phyloP scores from a whole-genome alignment of 2,113 vertebrate species.

The Bagarius yarrelli region DNA sequence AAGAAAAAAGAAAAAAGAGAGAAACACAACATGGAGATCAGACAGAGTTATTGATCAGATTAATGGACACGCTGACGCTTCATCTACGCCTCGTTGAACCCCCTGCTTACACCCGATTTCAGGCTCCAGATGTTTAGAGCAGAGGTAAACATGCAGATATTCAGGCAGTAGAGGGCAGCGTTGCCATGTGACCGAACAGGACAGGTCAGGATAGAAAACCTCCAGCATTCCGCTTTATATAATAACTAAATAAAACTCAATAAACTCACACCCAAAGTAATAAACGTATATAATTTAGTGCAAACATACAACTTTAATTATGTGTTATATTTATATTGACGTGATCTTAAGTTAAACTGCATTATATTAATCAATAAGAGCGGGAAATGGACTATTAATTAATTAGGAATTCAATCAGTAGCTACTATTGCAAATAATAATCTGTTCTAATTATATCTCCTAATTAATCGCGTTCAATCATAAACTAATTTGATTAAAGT shows the following conservation, averaged over 20 bases:
- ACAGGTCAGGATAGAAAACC: not conserved
- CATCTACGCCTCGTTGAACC: slow-evolving; percentile 20
- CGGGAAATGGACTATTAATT: too few species aligned
- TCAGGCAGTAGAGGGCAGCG: slow-evolving; percentile 25
- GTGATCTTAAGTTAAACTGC: too few species aligned
- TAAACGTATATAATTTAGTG: too few species aligned
- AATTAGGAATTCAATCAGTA: too few species aligned
- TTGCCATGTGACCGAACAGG: not conserved
- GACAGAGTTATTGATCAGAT: not conserved
- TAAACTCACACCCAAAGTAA: too few species aligned
- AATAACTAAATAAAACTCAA: not conserved
- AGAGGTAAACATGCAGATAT: slow-evolving; percentile 11
- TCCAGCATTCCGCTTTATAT: not conserved
- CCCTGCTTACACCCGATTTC: not conserved
- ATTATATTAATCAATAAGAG: too few species aligned
- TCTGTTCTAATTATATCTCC: too few species aligned
- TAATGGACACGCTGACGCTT: not conserved
- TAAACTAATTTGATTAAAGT: too few species aligned
- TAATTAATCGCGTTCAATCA: too few species aligned
- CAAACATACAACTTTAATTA: too few species aligned
- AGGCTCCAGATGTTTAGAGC: not conserved
- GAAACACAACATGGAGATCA: not conserved
- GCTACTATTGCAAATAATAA: too few species aligned
- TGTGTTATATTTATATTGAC: too few species aligned
- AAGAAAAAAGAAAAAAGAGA: slow-evolving; percentile 12